Base-by-base conservation (phyloP, 2,888 invertebrate genomes). In the Caradrina kadenii region DNA sequence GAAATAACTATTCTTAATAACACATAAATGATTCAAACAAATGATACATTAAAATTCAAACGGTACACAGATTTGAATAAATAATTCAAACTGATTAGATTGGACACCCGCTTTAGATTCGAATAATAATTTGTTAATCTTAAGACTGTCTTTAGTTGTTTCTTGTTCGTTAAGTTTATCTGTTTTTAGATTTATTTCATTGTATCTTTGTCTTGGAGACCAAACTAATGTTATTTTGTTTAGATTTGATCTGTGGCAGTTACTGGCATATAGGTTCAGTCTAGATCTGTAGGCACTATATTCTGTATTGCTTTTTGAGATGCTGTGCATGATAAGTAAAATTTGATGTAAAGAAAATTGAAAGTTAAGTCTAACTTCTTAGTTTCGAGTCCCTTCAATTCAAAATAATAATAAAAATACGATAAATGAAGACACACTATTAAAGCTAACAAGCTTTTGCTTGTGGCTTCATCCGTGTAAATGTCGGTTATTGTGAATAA, bases 71-170 rank as follows among this genome's bases (percentile, higher is more conserved):
- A 67, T 73, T 81, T 64, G 62, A 76, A 79, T 79, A 73, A 75
- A 64, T 76, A 62, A 73, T 79, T 77, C 58, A 42, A 59, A 63
- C 54, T 60, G 67, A 80, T 76, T 73, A 81, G 53, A 69, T 73
- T 67, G 22, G 45, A 54, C 56, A 64, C 15, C 21, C 13, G 39
- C 19, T 73, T 76, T 63, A 67, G 48, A 63, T 73, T 64, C 45
- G 63, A 17, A 45, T 45, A 45, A 45, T 45, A 77, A 81, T 81
- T 79, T 81, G 78, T 81, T 73, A 49, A 49, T 69, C 67, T 77
- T 77, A 67, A 69, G 61, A 77, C 49, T 64, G 31, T 49, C 8
- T 48, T 53, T 55, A 53, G 52, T 59, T 56, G 63, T 74, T 54
- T 53, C 54, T 60, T 45, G 53, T 39, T 31, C 5, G 26, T 52